Evolutionary conservation across 2,888 invertebrate genomes (phyloP), one percentile per base, ranked within the genome.

Genomic region (Ophioninae sp.): DNA sequence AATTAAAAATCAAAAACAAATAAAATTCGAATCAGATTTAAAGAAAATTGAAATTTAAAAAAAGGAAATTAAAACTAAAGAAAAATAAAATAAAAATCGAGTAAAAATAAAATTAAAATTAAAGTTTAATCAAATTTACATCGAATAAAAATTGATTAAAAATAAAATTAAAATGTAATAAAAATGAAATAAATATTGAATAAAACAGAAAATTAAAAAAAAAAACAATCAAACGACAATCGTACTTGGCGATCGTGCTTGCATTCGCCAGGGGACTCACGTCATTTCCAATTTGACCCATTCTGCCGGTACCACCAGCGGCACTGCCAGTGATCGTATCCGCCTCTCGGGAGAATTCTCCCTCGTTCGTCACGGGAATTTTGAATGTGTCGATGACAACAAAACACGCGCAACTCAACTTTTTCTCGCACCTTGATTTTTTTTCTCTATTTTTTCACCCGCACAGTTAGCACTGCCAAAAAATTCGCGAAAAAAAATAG

Each of bases 261-360:
- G 23, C 72, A 74, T 62, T 79, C 67, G 65, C 67, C 17, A 67
- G 21, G 59, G 68, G 83, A 92, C 92, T 92, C 85, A 92, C 92
- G 85, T 92, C 92, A 87, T 92, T 92, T 87, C 90, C 90, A 87
- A 92, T 92, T 88, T 92, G 92, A 89, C 92, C 92, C 92, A 92
- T 92, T 87, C 87, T 92, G 88, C 87, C 88, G 89, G 89, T 88
- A 50, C 50, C 13, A 50, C 50, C 50, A 87, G 88, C 89, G 86
- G 87, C 88, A 85, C 87, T 85, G 84, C 87, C 85, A 78, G 88
- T 89, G 88, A 89, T 88, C 80, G 89, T 90, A 89, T 90, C 91
- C 87, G 90, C 90, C 90, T 89, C 91, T 87, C 89, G 91, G 88
- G 88, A 88, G 87, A 88, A 85, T 84, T 88, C 89, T 84, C 85